phyloP scores from a whole-genome alignment of 2,797 vertebrate species.

The Vespertilio murinus region DNA sequence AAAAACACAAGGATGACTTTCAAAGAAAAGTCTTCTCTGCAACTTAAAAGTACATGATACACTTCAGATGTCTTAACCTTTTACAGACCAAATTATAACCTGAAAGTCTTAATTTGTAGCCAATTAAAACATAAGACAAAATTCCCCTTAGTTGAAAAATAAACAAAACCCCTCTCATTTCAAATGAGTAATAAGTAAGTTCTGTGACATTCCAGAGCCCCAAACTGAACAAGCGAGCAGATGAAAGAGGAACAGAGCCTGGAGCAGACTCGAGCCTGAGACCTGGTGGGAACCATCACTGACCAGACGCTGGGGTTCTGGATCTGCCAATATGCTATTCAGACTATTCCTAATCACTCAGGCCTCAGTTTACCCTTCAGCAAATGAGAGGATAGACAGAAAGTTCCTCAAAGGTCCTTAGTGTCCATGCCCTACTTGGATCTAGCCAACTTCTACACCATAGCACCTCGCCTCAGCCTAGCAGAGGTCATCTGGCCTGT shows the following conservation, averaged over 20 bases:
- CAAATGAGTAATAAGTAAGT: neutral
- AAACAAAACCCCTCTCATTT: neutral
- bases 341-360: neutral
- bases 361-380: fast-evolving
- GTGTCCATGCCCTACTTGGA: too few species aligned
- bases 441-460: neutral
- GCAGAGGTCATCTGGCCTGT: fast-evolving
- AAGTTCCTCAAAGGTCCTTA: neutral
- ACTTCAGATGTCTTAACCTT: neutral
- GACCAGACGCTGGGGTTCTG: neutral
- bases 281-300: neutral
- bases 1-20: neutral
- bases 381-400: too few species aligned
- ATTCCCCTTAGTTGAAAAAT: neutral
- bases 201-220: neutral
- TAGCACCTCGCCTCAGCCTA: fast-evolving
- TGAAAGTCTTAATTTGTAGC: neutral
- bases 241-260: neutral
- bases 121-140: neutral
- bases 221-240: neutral
- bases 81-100: neutral
- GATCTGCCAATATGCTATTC: neutral
- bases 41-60: neutral
- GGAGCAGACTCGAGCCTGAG: too few species aligned
- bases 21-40: neutral